Evolutionary conservation across 2,888 invertebrate genomes (phyloP), one percentile per base, ranked within the genome.

Genomic region (Pandemis heparana): DNA sequence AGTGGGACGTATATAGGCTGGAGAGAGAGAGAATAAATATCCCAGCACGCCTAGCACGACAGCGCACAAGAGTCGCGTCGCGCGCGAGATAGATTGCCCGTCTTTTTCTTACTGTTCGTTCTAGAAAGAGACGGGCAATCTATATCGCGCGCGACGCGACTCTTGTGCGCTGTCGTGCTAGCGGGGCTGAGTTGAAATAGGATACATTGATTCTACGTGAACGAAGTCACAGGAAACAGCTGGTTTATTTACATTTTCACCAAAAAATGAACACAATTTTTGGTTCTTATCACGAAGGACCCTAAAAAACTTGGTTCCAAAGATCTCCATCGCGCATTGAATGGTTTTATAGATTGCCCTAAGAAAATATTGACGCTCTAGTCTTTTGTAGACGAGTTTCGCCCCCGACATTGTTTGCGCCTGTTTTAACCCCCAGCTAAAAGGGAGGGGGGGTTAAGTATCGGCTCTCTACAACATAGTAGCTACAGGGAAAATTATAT

Each of bases 311-410:
- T 73, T 68, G 14, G 46, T 53, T 38, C 46, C 53, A 68, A 59
- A 59, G 68, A 69, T 69, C 68, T 56, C 39, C 48, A 64, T 69
- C 48, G 63, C 62, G 46, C 67, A 32, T 53, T 59, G 68, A 73
- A 73, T 73, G 68, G 68, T 69, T 73, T 73, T 68, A 59, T 41
- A 64, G 73, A 69, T 73, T 68, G 73, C 59, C 63, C 68, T 60
- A 53, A 59, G 67, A 73, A 73, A 73, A 73, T 73, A 73, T 69
- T 59, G 68, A 48, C 73, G n/a, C 14, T 59, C 53, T 56, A 68
- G 41, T 48, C 53, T 38, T 68, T 41, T 41, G 41, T 41, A 23
- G 38, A 14, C 39, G 18, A 14, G 16, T 72, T 16, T 18, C 41
- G 39, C 41, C 41, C 41, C 53, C n/a, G 6, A 23, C 5, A 16